Conservation (phyloP, 2,888 invertebrate genomes). For the Diachrysia chrysitis region DNA sequence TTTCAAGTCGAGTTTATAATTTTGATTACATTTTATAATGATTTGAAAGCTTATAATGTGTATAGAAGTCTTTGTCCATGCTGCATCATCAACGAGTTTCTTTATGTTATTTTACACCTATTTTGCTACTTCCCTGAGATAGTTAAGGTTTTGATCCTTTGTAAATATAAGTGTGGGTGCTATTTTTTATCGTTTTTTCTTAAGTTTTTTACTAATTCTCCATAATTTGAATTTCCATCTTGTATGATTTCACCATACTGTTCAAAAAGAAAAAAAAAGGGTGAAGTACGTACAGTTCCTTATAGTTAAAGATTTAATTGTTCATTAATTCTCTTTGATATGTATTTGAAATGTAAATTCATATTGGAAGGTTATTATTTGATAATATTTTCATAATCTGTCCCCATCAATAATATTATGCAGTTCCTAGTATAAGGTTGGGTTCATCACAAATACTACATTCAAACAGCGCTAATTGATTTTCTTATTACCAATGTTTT, state of each 20-base stretch:
- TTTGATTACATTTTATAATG: background rate
- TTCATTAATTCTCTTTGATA: background rate
- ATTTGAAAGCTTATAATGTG: background rate
- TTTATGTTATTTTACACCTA: conserved; percentile 58
- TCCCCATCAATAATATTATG: no score
- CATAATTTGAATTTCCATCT: conserved; percentile 5
- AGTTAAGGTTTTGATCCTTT: conserved; percentile 1
- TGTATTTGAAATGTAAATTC: no score
- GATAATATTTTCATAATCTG: no score
- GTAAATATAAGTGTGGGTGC: background rate
- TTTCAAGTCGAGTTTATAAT: background rate
- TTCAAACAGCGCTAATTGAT: no score
- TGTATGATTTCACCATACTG: conserved; percentile 44
- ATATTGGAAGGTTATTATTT: no score
- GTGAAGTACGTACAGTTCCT: background rate
- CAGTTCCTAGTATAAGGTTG: no score
- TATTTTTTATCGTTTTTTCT: background rate
- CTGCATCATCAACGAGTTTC: conserved; percentile 75
- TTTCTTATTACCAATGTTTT: background rate
- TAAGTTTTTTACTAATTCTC: background rate
- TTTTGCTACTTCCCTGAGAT: conserved; percentile 13
- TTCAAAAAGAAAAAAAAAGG: conserved; percentile 1
- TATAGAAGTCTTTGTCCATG: conserved; percentile 57
- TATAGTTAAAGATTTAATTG: background rate
- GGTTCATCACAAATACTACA: no score